Evolutionary conservation across 2,113 vertebrate species (phyloP), one percentile per base, ranked within the genome.

Genomic region (Tychaedon coryphoeus): DNA sequence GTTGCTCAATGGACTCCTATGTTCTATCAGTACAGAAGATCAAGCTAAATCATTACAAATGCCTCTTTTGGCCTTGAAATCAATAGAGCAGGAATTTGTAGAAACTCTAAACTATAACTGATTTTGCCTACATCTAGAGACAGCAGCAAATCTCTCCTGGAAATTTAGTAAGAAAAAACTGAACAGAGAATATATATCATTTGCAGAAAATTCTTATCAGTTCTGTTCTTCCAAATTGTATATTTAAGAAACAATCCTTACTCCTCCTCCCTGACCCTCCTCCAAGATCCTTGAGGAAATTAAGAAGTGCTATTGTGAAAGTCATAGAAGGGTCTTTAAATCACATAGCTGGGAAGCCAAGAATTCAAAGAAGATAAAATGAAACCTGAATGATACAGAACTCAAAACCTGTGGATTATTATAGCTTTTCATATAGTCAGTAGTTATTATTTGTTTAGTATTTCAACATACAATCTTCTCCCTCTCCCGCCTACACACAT

Each of bases 401-500:
- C 15, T 93, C 34, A 85, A 45, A 90, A 75, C 60, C 33, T 76
- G 29, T 72, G 54, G 26, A 65, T 87, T 84, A 47, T 74, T 87
- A 25, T 4, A 25, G 38, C 47, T 91, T 82, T 90, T 91, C 31
- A 31, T 82, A 57, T 40, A 88, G 54, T 58, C 74, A 76, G 38
- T 83, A 76, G 85, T 82, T 47, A 70, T 88, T 91, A 67, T 95
- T 94, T 94, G 33, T 62, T 92, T 88, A 82, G 26, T 72, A 58
- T 93, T 95, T 95, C 90, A 71, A 76, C 85, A 48, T 65, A 58
- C 36, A 88, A 2, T 61, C 57, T 69, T 92, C 76, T 57, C 75
- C 80, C 29, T 80, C 50, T 93, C 64, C 74, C 81, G 82, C 92
- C 82, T 80, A 82, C 86, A 76, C 75, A 76, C 94, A 90, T 93